phyloP scores from a whole-genome alignment of 2,888 invertebrate genomes.

The Eumerus sabulonum region DNA sequence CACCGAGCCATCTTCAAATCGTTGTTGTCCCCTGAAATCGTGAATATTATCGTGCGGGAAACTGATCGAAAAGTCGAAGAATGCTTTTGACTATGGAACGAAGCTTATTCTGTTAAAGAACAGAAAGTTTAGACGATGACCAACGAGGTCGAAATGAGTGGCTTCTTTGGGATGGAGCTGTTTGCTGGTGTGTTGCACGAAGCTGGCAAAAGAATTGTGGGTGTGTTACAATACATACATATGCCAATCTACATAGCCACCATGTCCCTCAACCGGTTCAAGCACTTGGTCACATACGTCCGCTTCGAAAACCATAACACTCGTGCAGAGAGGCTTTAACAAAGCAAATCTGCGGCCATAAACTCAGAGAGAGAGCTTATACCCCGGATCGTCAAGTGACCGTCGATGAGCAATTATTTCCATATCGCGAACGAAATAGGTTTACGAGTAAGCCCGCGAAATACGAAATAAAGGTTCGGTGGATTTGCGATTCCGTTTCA shows the following conservation, averaged over 20 bases:
- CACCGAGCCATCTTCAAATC: constrained; percentile 41
- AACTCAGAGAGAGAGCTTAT: constrained; percentile 45
- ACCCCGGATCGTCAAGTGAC: constrained; percentile 66
- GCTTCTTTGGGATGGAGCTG: constrained; percentile 39
- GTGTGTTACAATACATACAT: constrained; percentile 38
- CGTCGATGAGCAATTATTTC: constrained; percentile 69
- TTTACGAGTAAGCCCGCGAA: constrained; percentile 64
- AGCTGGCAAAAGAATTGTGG: constrained; percentile 27
- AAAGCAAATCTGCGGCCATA: constrained; percentile 9
- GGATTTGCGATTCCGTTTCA: constrained; percentile 69
- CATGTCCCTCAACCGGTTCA: constrained; percentile 25
- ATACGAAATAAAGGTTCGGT: constrained; percentile 71
- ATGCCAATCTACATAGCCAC: constrained; percentile 39
- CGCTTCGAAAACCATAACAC: constrained; percentile 7
- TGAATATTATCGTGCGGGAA: constrained; percentile 4
- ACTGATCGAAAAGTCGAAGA: constrained; percentile 16
- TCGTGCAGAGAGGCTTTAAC: constrained; percentile 8
- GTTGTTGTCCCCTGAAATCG: too few relatives aligned
- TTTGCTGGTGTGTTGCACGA: constrained; percentile 41
- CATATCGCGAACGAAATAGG: constrained; percentile 68
- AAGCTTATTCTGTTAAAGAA: constrained; percentile 8
- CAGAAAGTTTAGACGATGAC: background rate
- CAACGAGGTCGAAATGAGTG: constrained; percentile 31
- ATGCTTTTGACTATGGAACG: constrained; percentile 15
- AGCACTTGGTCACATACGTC: constrained; percentile 2